phyloP scores from a whole-genome alignment of 1,140 invertebrate species.

The Bacillus rossius region DNA sequence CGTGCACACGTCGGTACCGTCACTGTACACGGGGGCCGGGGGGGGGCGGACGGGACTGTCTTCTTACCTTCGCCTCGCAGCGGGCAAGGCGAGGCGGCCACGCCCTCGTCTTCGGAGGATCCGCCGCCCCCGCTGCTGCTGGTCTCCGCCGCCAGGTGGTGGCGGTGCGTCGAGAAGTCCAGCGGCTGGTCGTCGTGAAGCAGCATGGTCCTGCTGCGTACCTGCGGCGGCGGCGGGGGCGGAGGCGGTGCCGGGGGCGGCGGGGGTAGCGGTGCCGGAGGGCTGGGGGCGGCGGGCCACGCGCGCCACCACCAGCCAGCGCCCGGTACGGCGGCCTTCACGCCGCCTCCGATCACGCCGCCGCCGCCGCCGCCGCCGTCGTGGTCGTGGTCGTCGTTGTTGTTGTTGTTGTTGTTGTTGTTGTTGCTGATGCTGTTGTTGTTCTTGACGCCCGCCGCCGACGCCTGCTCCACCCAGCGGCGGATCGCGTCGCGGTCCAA shows the following conservation, averaged over 20 bases:
- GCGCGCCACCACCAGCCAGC: conserved; percentile 2
- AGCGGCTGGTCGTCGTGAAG: conserved; percentile 6
- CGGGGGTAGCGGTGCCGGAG: not conserved
- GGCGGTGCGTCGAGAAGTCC: conserved; percentile 5
- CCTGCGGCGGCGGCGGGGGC: conserved; percentile 1
- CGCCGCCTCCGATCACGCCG: not conserved
- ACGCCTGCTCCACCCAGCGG: conserved; percentile 12
- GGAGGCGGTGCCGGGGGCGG: not conserved
- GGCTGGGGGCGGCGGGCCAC: not conserved
- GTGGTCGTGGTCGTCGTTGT: too few species aligned
- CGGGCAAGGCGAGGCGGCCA: not conserved
- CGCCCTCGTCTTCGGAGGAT: conserved; percentile 7
- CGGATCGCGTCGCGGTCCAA: conserved; percentile 8
- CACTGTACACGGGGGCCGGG: too few species aligned
- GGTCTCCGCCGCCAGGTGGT: not conserved
- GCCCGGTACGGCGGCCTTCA: not conserved
- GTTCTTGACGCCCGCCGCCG: not conserved
- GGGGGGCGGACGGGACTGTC: too few species aligned
- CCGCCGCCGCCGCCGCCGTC: not conserved
- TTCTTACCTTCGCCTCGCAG: conserved; percentile 7
- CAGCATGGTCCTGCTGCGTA: not conserved
- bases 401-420: not conserved
- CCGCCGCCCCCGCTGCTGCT: not conserved
- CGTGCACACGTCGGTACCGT: too few species aligned
- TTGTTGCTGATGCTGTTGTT: not conserved